A percentile compares a stretch with the other conserved stretches of the same genome.
Conservation (phyloP, 2,888 invertebrate species). For the Drepana falcataria region DNA sequence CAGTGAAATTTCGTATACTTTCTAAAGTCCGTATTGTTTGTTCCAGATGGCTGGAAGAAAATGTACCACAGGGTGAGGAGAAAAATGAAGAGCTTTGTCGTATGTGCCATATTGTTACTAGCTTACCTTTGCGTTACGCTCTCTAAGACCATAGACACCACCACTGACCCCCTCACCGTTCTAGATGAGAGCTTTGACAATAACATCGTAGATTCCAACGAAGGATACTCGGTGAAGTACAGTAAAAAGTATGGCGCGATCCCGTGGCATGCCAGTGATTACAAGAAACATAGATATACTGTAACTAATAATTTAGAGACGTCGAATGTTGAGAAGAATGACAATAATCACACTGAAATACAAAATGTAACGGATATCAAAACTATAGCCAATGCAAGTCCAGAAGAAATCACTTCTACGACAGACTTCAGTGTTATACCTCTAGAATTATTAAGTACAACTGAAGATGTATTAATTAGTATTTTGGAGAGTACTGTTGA, state of each 20-base stretch:
- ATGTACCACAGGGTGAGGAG: slow-evolving; percentile 59
- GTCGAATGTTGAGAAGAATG: slow-evolving; percentile 14
- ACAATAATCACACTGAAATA: slow-evolving; percentile 18
- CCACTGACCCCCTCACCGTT: slow-evolving; percentile 20
- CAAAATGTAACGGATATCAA: slow-evolving; percentile 21
- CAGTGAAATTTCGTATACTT: no score
- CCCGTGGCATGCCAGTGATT: slow-evolving; percentile 47
- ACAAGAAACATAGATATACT: slow-evolving; percentile 58
- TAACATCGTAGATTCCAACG: slow-evolving; percentile 66
- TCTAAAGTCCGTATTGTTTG: slow-evolving; percentile 13
- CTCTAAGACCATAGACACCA: slow-evolving; percentile 41
- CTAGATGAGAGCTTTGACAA: slow-evolving; percentile 50
- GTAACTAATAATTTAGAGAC: slow-evolving; percentile 37
- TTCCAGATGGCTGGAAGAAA: slow-evolving; percentile 58
- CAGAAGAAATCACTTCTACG: slow-evolving; percentile 36
- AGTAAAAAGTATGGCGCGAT: slow-evolving; percentile 50
- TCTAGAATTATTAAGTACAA: slow-evolving; percentile 63
- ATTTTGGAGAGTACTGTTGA: slow-evolving; percentile 56
- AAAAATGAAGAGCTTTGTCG: slow-evolving; percentile 49
- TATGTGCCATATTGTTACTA: slow-evolving; percentile 51
- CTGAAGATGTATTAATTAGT: slow-evolving; percentile 45
- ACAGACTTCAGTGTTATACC: slow-evolving; percentile 60
- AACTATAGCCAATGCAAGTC: slow-evolving; percentile 8
- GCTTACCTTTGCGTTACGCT: slow-evolving; percentile 25
- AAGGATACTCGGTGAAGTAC: slow-evolving; percentile 55